phyloP scores from a whole-genome alignment of 2,888 invertebrate genomes.

The Apantesis nais region DNA sequence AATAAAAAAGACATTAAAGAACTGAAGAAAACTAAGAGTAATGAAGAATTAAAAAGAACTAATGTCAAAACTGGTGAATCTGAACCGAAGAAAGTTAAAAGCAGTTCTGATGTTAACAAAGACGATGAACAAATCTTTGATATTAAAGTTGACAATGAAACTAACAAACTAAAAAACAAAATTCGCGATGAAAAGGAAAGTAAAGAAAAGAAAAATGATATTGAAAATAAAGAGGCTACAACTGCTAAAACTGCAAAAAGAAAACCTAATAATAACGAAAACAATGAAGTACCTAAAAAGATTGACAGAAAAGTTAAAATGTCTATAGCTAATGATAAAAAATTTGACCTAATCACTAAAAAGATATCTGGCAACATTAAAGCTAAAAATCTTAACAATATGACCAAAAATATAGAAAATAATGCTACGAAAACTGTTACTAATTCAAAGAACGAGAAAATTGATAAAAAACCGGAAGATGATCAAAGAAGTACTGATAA shows the following conservation, averaged over 20 bases:
- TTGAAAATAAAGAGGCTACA: background rate
- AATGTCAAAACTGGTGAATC: conserved; percentile 3
- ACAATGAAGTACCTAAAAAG: conserved; percentile 11
- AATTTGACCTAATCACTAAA: conserved; percentile 12
- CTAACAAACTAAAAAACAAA: conserved; percentile 6
- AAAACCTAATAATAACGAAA: conserved; percentile 8
- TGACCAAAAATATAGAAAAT: conserved; percentile 9
- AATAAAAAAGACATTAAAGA: conserved; percentile 22
- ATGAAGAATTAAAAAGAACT: conserved; percentile 8
- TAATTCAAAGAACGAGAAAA: conserved; percentile 13
- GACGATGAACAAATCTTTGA: conserved; percentile 5
- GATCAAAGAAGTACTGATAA: conserved; percentile 4
- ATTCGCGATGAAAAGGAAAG: background rate
- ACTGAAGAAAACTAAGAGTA: conserved; percentile 14
- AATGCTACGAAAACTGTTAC: conserved; percentile 12
- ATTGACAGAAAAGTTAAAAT: conserved; percentile 17
- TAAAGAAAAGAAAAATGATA: background rate
- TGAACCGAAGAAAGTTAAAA: conserved; percentile 18
- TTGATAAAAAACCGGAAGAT: background rate
- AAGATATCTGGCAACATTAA: conserved; percentile 9
- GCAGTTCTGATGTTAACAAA: conserved; percentile 1
- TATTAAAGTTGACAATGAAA: background rate
- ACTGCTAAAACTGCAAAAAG: background rate
- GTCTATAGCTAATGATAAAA: conserved; percentile 18
- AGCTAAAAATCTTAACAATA: background rate